Base-by-base conservation (phyloP, 2,888 invertebrate genomes). In the Tachina lurida region DNA sequence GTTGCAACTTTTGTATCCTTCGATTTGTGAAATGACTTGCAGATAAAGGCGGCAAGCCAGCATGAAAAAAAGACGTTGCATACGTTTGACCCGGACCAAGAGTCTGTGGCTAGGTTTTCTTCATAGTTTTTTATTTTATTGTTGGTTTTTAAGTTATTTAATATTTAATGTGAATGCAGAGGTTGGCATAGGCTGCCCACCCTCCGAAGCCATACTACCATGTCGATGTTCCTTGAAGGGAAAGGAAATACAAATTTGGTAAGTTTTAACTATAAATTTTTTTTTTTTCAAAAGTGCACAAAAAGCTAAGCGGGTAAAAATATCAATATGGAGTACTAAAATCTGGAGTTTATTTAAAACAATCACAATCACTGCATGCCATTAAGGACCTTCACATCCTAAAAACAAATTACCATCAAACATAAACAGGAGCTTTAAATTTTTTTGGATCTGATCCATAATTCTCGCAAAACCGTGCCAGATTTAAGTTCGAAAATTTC, bases 161-260 rank as follows among this genome's bases (percentile, higher is more conserved):
- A 54, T 80, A 54, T 56, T 80, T 41, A 63, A 47, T 49, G 56
- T 75, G n/a, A 67, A 77, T 43, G 86, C 84, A 49, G 91, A 91
- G 19, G 67, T 31, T 9, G 54, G 67, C 63, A 78, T 49, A 49
- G 90, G 90, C 90, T 97, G 97, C 91, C 97, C 97, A 41, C 94
- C 95, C 41, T 95, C 96, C 84, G 96, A 96, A 89, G 94, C 94
- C 65, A 97, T 97, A 89, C 93, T 96, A 80, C 97, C 97, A 39
- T 97, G 97, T 91, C 95, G 97, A 89, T 97, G 97, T 92, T 95
- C 97, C 43, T 94, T 95, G 87, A 94, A 96, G 65, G 95, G 95
- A 89, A 95, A 96, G 90, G 97, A 97, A 90, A 94, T 96, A 88
- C 97, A 97, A 94, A 96, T 97, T 93, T 97, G 97, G 97, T 97